Evolutionary conservation across 2,797 vertebrate species (phyloP), one percentile per base, ranked within the genome.

Genomic region (Xerus rutilus): DNA sequence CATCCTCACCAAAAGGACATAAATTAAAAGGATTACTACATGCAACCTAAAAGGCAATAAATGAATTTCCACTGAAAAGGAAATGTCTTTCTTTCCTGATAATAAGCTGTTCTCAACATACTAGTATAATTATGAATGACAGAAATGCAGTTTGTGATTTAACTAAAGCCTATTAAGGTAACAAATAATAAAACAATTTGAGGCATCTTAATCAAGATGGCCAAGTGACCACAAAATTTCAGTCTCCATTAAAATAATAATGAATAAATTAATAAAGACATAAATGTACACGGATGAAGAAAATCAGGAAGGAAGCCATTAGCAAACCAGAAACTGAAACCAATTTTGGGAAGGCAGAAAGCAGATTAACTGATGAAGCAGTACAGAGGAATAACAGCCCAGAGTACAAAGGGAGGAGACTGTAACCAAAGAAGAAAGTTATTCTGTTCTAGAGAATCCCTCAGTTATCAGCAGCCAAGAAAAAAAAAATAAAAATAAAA

Each of bases 141-240:
- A 52, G 64, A 82, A 95, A 73, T 12, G 62, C 4, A 69, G 28
- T 39, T 52, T 81, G 54, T 87, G 18, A 89, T 96, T 59, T 77
- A 87, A 84, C 72, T 76, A n/a, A 87, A 94, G 2, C 23, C 86
- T 95, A 62, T 20, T 77, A 62, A 35, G 43, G 64, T 73, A 73
- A 93, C 32, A 52, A 92, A 70, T 45, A 85, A 49, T 23, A 35
- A 8, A 91, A 39, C 47, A 87, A 92, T 93, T 72, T 93, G 49
- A 95, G 67, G 57, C 49, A 57, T 49, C 54, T 89, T 28, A 91
- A 93, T 79, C n/a, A 94, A 96, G 54, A 95, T 43, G 59, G n/a
- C 12, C 70, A 70, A 74, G 2, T 69, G 52, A 85, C 25, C 54
- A 87, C 35, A 85, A 52, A 89, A 70, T 91, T 92, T 94, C 49